A percentile compares a stretch with the other conserved stretches of the same genome.
Evolutionary conservation across 2,113 vertebrate genomes (phyloP).

Genomic region (Piaya cayana): DNA sequence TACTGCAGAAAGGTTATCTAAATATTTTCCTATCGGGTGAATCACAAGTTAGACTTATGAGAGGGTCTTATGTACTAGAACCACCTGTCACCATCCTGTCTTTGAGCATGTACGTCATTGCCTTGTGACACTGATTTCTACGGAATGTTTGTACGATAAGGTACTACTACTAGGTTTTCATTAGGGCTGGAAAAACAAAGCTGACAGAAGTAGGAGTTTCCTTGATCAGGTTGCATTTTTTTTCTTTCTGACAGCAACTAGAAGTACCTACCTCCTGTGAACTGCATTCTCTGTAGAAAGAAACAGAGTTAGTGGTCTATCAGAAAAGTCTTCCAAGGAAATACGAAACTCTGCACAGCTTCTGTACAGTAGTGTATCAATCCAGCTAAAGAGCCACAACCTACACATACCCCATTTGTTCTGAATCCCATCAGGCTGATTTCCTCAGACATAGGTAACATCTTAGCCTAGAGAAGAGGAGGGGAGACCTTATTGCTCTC

Average conservation of each 20-base stretch:
- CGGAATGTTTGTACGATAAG: neutral
- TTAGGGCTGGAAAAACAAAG: neutral
- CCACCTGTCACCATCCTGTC: neutral
- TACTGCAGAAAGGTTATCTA: constrained; percentile 2
- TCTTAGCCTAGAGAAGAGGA: too few relatives aligned
- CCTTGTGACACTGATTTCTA: neutral
- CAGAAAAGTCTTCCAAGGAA: neutral
- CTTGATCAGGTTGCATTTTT: neutral
- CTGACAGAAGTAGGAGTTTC: neutral
- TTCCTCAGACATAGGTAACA: neutral
- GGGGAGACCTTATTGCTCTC: too few relatives aligned
- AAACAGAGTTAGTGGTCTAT: neutral
- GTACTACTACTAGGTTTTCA: neutral
- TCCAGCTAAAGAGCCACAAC: neutral
- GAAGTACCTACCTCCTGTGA: neutral
- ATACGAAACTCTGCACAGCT: neutral
- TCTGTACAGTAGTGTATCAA: neutral
- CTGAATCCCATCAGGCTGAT: neutral
- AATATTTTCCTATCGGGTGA: constrained; percentile 7
- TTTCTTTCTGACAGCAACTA: neutral
- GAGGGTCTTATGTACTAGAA: neutral
- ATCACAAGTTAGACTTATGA: constrained; percentile 1
- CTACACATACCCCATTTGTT: fast-evolving
- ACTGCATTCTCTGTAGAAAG: neutral
- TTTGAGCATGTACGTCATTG: neutral